Percentiles rank a stretch among this genome's conserved stretches.
Conservation (phyloP, 2,888 invertebrate species). For the Pyralis farinalis region DNA sequence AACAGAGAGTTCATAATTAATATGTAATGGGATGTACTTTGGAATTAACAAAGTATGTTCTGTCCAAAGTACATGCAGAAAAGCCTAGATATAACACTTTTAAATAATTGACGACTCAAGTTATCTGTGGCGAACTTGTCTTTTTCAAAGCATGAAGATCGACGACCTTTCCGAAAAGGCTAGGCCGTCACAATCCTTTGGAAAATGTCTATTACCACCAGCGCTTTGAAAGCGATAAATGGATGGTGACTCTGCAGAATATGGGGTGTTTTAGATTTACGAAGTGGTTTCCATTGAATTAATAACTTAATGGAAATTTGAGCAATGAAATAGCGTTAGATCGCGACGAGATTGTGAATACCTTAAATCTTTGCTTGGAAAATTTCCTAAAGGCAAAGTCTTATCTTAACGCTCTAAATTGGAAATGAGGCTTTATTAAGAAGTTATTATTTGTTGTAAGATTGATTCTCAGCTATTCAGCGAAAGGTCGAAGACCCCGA, state of each 20-base stretch:
- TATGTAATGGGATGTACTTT: too few relatives aligned
- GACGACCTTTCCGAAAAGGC: not conserved
- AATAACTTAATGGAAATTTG: conserved; percentile 2
- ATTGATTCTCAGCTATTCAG: too few relatives aligned
- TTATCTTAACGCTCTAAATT: too few relatives aligned
- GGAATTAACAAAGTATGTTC: too few relatives aligned
- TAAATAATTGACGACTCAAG: too few relatives aligned
- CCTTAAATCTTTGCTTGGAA: not conserved
- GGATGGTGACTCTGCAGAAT: conserved; percentile 7
- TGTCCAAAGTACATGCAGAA: too few relatives aligned
- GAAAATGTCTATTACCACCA: not conserved
- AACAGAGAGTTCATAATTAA: too few relatives aligned
- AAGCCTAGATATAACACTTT: too few relatives aligned
- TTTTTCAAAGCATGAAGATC: not conserved
- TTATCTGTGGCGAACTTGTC: too few relatives aligned
- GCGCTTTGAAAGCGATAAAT: conserved; percentile 1
- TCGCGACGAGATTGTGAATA: not conserved
- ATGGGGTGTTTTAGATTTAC: conserved; percentile 1
- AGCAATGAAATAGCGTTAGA: not conserved
- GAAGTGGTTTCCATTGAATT: conserved; percentile 4
- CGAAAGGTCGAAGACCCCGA: not conserved
- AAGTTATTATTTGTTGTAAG: too few relatives aligned
- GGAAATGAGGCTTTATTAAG: too few relatives aligned
- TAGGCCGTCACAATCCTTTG: conserved; percentile 1
- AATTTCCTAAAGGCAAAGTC: not conserved